Base-by-base conservation (phyloP, 2,888 invertebrate species). In the Seira sanloemensis region DNA sequence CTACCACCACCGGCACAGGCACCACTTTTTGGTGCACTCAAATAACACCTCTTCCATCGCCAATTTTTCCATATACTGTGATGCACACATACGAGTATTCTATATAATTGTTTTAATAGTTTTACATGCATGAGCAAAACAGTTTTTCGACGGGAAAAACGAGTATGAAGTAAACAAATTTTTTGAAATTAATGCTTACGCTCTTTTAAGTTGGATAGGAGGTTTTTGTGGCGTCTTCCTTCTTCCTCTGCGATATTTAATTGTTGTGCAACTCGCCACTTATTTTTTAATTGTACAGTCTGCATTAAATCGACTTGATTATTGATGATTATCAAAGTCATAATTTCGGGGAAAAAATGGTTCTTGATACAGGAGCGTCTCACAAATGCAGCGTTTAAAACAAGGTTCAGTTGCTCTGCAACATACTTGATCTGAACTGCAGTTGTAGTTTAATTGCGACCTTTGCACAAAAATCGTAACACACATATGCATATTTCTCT, bases 291-390 rank as follows among this genome's bases (percentile, higher is more conserved):
- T 78, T 78, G 69, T 18, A 76, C 25, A 65, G 27, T 67, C 50
- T 26, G n/a, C 12, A 18, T 19, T 27, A 74, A 54, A 62, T 62
- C 54, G 23, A 19, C 26, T 65, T 76, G 71, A 82, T 83, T 83
- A 78, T 73, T 83, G 77, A 82, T 77, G 77, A 82, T 24, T 77
- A 82, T 82, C 72, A 25, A 27, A 21, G 12, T 37, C 37, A 37
- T 37, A 37, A 37, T 37, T 37, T 37, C 12, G 5, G 5, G n/a
- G 50, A 12, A 50, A 50, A 21, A 62, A 62, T 62, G 62, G 62
- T 62, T 62, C 21, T 1, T 9, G 19, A 7, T 62, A 23, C 23
- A 19, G 2, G 21, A 58, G 18, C n/a, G n/a, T 18, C n/a, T 58
- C 18, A 18, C 2, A 58, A n/a, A 18, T 4, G 58, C 2, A 58